Evolutionary conservation across 2,797 vertebrate genomes (phyloP).

Genomic region (Cetoscarus ocellatus): DNA sequence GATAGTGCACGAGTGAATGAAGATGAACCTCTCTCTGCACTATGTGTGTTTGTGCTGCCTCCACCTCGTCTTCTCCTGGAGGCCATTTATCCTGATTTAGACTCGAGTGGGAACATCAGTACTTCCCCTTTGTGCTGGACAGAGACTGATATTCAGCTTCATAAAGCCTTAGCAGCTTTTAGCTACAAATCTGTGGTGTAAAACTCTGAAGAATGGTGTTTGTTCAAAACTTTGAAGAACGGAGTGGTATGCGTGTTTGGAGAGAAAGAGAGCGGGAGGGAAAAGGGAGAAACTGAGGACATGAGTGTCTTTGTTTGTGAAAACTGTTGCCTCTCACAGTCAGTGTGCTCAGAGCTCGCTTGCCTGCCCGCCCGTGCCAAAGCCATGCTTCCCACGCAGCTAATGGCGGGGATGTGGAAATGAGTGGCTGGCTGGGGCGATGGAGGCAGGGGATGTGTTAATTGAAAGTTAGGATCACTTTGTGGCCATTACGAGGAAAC

Average conservation of each 20-base stretch:
- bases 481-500: slow-evolving; percentile 93
- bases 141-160: slow-evolving; percentile 70
- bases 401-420: slow-evolving; percentile 80
- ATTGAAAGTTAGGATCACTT: slow-evolving; percentile 94
- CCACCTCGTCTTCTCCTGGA: slow-evolving; percentile 54
- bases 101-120: slow-evolving; percentile 76
- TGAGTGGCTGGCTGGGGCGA: slow-evolving; percentile 67
- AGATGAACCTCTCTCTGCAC: slow-evolving; percentile 74
- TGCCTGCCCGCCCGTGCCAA: slow-evolving; percentile 66
- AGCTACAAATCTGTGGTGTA: slow-evolving; percentile 62
- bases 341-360: slow-evolving; percentile 55
- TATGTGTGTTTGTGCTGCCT: slow-evolving; percentile 61
- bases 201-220: slow-evolving; percentile 66
- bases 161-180: slow-evolving; percentile 40
- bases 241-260: slow-evolving; percentile 34
- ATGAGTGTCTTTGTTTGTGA: slow-evolving; percentile 70
- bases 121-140: slow-evolving; percentile 72
- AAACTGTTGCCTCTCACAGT: slow-evolving; percentile 72
- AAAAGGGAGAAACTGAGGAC: slow-evolving; percentile 40
- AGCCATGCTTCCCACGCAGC: slow-evolving; percentile 79
- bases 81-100: slow-evolving; percentile 83
- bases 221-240: slow-evolving; percentile 61
- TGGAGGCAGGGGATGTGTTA: slow-evolving; percentile 85
- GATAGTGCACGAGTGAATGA: slow-evolving; percentile 72
- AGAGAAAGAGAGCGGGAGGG: slow-evolving; percentile 5